Percentiles rank a stretch among this genome's conserved stretches.
Conservation (phyloP, 2,113 vertebrate species). For the Morphnarchus princeps region DNA sequence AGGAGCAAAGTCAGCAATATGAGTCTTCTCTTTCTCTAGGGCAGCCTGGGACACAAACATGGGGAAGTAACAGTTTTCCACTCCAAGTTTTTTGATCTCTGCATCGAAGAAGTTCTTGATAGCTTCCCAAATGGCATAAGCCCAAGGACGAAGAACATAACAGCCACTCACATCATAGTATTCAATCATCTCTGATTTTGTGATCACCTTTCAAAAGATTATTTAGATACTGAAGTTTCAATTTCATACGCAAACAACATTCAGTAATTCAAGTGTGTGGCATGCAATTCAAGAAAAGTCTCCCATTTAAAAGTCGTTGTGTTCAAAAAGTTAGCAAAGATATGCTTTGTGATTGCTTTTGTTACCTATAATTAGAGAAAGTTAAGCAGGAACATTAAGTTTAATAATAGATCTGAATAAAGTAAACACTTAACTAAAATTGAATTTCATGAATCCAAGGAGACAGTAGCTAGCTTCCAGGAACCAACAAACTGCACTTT, state of each 20-base stretch:
- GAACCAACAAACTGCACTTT: background rate
- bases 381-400: background rate
- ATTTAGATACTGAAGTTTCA: background rate
- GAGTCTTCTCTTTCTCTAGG: constrained; percentile 91
- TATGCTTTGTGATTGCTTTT: background rate
- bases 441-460: background rate
- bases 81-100: constrained; percentile 94
- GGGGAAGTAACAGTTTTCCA: constrained; percentile 99
- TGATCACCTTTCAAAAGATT: constrained; percentile 87
- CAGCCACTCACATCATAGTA: constrained; percentile 98
- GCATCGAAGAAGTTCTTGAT: constrained; percentile 92
- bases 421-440: background rate
- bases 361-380: background rate
- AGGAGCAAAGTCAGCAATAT: constrained; percentile 94
- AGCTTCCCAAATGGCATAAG: constrained; percentile 90
- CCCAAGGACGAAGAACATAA: constrained; percentile 95
- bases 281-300: background rate
- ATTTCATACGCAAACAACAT: background rate
- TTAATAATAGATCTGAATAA: background rate
- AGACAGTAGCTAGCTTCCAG: background rate
- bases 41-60: constrained; percentile 98
- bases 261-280: background rate
- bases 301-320: background rate
- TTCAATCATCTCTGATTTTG: constrained; percentile 97
- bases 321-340: background rate